Base-by-base conservation (phyloP, 1,140 invertebrate species). In the Trachelipus rathkii region DNA sequence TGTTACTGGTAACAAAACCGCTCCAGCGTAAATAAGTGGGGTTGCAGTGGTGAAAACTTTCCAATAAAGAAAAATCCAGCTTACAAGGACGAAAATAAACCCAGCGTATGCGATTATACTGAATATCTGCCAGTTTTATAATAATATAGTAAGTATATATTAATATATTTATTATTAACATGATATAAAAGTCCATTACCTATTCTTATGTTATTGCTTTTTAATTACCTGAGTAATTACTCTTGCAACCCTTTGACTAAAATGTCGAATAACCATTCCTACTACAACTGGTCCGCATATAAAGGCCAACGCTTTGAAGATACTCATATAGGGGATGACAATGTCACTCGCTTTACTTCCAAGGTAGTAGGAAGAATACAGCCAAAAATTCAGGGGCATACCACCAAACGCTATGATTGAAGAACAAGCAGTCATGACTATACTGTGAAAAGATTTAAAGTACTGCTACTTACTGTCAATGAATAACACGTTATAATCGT, bases 361-460 rank as follows among this genome's bases (percentile, higher is more conserved):
- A 11, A 83, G 82, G 82, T 85, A 83, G 53, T 77, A 81, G 15
- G 81, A 78, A 9, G 84, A 84, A 75, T 86, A 86, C 33, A 86
- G 76, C 71, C 82, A 84, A 0, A 86, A 68, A 72, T 86, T 86
- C 0, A 85, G 79, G 0, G 85, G 85, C 84, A 86, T 84, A 81
- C 84, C 82, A 7, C 83, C 82, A 15, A 84, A 71, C 0, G 85
- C 84, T n/a, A 85, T 75, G 0, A 84, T 44, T 0, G 85, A 86
- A 0, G 84, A 83, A 3, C 83, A 77, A 2, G 84, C 82, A 21
- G 85, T 86, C 85, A 86, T 86, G 9, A 84, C 82, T 44, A 86
- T 83, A 76, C 85, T 86, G 79, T 5, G 81, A 76, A 24, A n/a
- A 77, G 43, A 73, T 71, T 75, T 19, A 74, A 45, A 33, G 6